Conservation (phyloP, 2,888 invertebrate genomes). For the Anthophora plumipes region DNA sequence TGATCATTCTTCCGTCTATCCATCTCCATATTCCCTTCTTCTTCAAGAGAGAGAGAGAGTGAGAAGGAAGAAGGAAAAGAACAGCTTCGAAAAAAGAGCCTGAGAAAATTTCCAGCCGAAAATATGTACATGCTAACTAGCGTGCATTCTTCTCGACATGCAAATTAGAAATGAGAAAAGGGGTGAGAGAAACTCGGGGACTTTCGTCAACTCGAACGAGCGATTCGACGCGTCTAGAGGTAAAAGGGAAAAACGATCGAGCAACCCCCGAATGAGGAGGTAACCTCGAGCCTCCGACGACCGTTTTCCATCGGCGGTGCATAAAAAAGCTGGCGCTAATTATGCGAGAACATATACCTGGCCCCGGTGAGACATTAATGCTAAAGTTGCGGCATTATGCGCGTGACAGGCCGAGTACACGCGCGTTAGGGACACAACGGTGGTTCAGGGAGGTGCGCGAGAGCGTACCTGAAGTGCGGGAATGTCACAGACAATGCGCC, state of each 20-base stretch:
- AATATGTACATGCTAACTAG: constrained; percentile 7
- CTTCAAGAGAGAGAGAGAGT: not conserved
- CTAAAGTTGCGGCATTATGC: constrained; percentile 81
- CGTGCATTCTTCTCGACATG: constrained; percentile 68
- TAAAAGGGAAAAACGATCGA: constrained; percentile 59
- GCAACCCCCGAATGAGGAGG: constrained; percentile 43
- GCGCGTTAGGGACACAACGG: constrained; percentile 71
- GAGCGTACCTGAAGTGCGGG: constrained; percentile 65
- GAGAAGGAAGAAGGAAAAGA: not conserved
- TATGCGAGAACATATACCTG: constrained; percentile 82
- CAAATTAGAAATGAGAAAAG: constrained; percentile 69
- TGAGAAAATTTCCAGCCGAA: constrained; percentile 42
- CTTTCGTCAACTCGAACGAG: constrained; percentile 24
- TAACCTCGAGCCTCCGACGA: constrained; percentile 27
- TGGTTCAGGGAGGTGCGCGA: constrained; percentile 65
- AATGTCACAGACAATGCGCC: constrained; percentile 67
- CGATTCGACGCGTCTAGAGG: constrained; percentile 61
- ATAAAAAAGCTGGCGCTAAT: constrained; percentile 79
- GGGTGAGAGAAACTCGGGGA: constrained; percentile 71
- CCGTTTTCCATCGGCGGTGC: constrained; percentile 66
- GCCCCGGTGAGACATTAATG: constrained; percentile 78
- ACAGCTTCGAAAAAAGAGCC: constrained; percentile 8
- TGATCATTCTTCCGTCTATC: not conserved
- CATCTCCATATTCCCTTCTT: not conserved
- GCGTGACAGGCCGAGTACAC: constrained; percentile 78